Evolutionary conservation across 2,888 invertebrate genomes (phyloP).

Genomic region (Cephalotes varians): DNA sequence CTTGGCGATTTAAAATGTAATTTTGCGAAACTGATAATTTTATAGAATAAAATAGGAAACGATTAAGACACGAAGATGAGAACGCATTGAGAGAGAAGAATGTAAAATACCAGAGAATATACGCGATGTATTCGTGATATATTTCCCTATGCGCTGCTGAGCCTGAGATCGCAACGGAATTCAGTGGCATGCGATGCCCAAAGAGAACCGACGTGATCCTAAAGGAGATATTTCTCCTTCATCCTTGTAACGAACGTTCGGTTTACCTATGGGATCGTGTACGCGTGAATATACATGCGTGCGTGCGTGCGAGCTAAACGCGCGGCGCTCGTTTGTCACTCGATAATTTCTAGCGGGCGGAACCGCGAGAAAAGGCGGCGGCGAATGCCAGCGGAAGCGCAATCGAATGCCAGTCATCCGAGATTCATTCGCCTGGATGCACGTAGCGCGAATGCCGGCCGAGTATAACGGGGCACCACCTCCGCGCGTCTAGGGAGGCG

Average conservation of each 20-base stretch:
- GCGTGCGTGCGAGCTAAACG: conserved; percentile 22
- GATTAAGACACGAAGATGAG: not conserved
- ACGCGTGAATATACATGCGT: not conserved
- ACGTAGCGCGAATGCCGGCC: conserved; percentile 34
- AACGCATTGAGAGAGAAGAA: not conserved
- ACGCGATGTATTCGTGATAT: not conserved
- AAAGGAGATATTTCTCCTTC: conserved; percentile 9
- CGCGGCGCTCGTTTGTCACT: conserved; percentile 44
- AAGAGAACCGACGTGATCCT: conserved; percentile 13
- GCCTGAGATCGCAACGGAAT: conserved; percentile 12
- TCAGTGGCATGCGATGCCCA: not conserved
- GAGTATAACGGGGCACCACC: conserved; percentile 47
- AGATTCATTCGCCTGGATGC: conserved; percentile 38
- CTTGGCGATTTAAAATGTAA: not conserved
- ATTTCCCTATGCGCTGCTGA: not conserved
- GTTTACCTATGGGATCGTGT: not conserved
- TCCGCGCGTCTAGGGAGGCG: conserved; percentile 49
- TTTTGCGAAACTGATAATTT: not conserved
- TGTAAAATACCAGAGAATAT: not conserved
- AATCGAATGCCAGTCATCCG: conserved; percentile 51
- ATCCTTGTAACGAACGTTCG: conserved; percentile 13
- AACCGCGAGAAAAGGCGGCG: conserved; percentile 35
- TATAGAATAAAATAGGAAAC: not conserved
- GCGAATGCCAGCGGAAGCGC: conserved; percentile 52
- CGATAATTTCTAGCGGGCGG: conserved; percentile 41